Percentiles rank a stretch among this genome's conserved stretches.
phyloP scores from a whole-genome alignment of 2,113 vertebrate genomes.

The Mormyrus lacerda region DNA sequence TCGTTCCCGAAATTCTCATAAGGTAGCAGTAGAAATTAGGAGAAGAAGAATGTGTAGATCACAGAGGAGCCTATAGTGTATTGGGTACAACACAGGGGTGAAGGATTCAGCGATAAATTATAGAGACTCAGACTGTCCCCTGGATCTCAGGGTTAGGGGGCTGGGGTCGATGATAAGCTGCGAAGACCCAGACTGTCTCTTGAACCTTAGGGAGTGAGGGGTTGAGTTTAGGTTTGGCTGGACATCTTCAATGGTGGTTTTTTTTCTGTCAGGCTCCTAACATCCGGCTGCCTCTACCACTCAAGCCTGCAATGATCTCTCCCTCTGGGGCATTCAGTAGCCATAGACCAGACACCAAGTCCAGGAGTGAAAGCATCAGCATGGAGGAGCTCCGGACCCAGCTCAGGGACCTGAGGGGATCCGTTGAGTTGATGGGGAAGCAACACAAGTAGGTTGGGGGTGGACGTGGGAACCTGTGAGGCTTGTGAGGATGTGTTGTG shows the following conservation, averaged over 20 bases:
- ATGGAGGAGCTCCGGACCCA: conserved; percentile 84
- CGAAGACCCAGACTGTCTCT: neutral
- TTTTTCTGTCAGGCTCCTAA: neutral
- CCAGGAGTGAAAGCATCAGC: conserved; percentile 29
- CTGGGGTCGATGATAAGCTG: neutral
- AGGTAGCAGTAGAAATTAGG: neutral
- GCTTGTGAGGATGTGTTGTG: neutral
- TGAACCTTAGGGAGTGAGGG: neutral
- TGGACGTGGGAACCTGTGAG: neutral
- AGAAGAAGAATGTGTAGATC: neutral
- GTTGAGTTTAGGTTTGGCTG: neutral
- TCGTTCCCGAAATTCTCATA: neutral
- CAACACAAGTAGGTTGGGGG: conserved; percentile 81
- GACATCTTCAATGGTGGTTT: neutral
- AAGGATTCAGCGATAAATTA: neutral
- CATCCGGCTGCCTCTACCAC: neutral
- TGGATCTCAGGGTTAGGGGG: neutral
- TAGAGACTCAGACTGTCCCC: neutral
- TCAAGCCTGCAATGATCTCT: neutral
- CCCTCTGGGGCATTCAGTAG: neutral
- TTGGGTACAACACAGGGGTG: neutral
- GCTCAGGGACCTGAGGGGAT: conserved; percentile 78
- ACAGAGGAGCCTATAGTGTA: neutral
- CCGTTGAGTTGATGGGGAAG: conserved; percentile 88
- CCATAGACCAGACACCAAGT: neutral